Evolutionary conservation across 2,797 vertebrate genomes (phyloP), one percentile per base, ranked within the genome.

Genomic region (Myotis pilosus): DNA sequence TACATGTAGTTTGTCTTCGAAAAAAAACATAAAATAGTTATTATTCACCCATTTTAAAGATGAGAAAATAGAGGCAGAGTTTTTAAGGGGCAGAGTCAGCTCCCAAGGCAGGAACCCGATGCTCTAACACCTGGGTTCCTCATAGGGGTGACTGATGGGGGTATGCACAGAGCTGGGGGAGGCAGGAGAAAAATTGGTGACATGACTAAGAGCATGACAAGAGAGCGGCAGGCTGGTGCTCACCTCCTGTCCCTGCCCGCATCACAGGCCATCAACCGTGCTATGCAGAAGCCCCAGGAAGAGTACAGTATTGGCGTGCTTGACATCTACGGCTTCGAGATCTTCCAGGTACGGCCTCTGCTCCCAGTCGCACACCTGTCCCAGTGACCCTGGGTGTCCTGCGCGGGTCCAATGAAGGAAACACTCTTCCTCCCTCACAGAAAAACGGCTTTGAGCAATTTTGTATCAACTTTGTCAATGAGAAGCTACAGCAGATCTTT

Each of bases 281-380:
- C 99, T 8, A 99, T 99, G 95, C 99, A 98, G 98, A 99, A 99
- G 95, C 99, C 99, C 0, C 0, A 99, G 0, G 98, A 99, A 93
- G 99, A 99, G 89, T 99, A 99, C 98, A 99, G 99, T 78, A 97
- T 99, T 0, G 99, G 99, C 0, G 99, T 99, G 47, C 98, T 99
- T 49, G 99, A 99, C 97, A 99, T 99, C 97, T 99, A 99, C 0
- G 99, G 99, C 87, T 99, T 99, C 10, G 99, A 99, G 98, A 99
- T 99, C 98, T 99, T 99, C 96, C 98, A 99, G 99, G 99, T 99
- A 64, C 0, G 5, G 38, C 22, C 60, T 53, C 51, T 49, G 28
- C 7, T 49, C 89, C 20, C 38, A 12, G 1, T 2, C 49, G 20
- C 47, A 20, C 5, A 8, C 11, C 51, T 23, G 15, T 30, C 55